phyloP scores from a whole-genome alignment of 2,888 invertebrate species.

The Leptopterna dolabrata region DNA sequence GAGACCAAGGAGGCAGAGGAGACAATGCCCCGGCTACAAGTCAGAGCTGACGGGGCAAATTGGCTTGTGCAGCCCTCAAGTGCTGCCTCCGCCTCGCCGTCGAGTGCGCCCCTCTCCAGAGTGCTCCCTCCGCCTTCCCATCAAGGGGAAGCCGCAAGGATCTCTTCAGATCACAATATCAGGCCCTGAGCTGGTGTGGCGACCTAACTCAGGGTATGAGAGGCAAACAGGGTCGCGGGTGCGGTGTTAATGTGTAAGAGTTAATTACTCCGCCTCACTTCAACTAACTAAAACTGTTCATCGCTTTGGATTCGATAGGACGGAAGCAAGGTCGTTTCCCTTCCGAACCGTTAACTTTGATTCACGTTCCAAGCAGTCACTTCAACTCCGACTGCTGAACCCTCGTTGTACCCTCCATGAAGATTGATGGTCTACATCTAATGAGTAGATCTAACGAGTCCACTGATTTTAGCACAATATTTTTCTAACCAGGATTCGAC shows the following conservation, averaged over 20 bases:
- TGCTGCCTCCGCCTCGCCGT: neutral
- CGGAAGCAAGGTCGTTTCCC: conserved; percentile 12
- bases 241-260: conserved; percentile 33
- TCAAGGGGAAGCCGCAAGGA: conserved; percentile 8
- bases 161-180: conserved; percentile 45
- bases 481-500: too few relatives aligned
- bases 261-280: conserved; percentile 20
- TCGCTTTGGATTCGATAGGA: conserved; percentile 16
- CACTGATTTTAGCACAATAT: too few relatives aligned
- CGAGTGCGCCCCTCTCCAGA: neutral
- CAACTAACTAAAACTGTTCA: conserved; percentile 29
- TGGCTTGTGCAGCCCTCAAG: conserved; percentile 1
- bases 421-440: conserved; percentile 1
- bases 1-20: conserved; percentile 4
- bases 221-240: neutral
- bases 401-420: neutral
- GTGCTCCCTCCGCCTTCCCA: neutral
- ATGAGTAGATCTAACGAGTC: too few relatives aligned
- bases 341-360: conserved; percentile 8
- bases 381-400: neutral
- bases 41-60: conserved; percentile 40
- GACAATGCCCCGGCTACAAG: conserved; percentile 7
- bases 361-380: neutral
- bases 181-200: neutral
- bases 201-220: conserved; percentile 6